phyloP scores from a whole-genome alignment of 2,888 invertebrate genomes.

The Ashinkailepas kermadecensis region DNA sequence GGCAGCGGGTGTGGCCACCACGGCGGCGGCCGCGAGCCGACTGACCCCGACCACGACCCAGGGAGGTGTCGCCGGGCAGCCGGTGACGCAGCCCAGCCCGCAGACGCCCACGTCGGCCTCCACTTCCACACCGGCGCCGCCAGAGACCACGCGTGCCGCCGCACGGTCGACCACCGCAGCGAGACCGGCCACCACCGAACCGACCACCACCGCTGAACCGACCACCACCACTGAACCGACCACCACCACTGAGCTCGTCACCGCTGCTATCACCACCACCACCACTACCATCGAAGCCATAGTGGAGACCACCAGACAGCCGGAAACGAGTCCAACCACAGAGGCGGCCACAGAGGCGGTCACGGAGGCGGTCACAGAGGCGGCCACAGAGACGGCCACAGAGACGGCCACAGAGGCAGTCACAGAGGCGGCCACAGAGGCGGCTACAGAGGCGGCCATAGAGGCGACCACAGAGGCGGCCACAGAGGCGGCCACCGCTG shows the following conservation, averaged over 20 bases:
- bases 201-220: not conserved
- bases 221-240: not conserved
- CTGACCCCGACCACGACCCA: not conserved
- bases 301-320: not conserved
- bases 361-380: too few species aligned
- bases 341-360: too few species aligned
- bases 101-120: not conserved
- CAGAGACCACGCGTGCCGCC: not conserved
- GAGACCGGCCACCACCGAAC: not conserved
- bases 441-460: not conserved
- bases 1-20: too few species aligned
- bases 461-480: not conserved
- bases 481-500: not conserved
- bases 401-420: too few species aligned
- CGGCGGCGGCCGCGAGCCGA: not conserved
- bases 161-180: not conserved
- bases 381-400: too few species aligned
- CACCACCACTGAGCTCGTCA: too few species aligned
- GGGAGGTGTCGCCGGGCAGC: too few species aligned
- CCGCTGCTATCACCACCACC: too few species aligned
- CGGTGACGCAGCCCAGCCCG: too few species aligned
- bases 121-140: not conserved
- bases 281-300: not conserved
- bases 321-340: not conserved
- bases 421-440: too few species aligned